These are phyloP conservation scores for Dinothrombium tinctorium DNA, from an alignment of 1,140 invertebrate species.

Conservation along the genomic window DNA sequence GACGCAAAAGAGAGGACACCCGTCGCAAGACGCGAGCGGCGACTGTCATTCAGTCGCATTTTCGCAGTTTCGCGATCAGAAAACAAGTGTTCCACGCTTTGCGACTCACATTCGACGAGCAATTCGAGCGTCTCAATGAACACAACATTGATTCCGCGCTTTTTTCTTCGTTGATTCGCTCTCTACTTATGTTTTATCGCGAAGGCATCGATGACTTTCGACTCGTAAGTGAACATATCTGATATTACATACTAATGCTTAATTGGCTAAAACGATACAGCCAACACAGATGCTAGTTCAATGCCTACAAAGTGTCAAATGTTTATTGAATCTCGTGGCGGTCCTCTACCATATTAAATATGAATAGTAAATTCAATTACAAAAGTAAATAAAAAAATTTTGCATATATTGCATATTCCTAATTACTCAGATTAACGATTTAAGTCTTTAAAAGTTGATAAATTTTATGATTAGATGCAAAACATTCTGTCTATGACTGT, in stretches of 20 bases:
- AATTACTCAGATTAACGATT: background rate
- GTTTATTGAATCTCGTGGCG: too few relatives aligned
- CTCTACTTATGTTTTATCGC: too few relatives aligned
- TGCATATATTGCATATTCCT: background rate
- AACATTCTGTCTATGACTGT: background rate
- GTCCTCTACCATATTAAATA: too few relatives aligned
- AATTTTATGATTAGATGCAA: background rate
- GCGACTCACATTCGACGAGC: background rate
- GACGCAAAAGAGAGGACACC: constrained; percentile 52
- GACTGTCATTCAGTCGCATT: constrained; percentile 12
- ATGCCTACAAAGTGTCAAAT: too few relatives aligned
- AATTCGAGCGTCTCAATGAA: background rate
- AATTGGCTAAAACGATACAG: background rate
- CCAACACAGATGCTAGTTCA: too few relatives aligned
- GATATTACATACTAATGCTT: background rate
- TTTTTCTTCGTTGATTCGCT: background rate
- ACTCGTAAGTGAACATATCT: too few relatives aligned
- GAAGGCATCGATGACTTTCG: too few relatives aligned
- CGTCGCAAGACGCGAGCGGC: constrained; percentile 10
- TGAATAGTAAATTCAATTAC: too few relatives aligned
- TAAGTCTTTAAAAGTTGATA: background rate
- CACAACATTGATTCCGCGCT: background rate
- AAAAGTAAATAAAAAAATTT: too few relatives aligned
- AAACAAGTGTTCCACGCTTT: background rate
- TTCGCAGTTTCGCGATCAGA: constrained; percentile 4